Evolutionary conservation across 2,888 invertebrate species (phyloP), one percentile per base, ranked within the genome.

Genomic region (Apotomis betuletana): DNA sequence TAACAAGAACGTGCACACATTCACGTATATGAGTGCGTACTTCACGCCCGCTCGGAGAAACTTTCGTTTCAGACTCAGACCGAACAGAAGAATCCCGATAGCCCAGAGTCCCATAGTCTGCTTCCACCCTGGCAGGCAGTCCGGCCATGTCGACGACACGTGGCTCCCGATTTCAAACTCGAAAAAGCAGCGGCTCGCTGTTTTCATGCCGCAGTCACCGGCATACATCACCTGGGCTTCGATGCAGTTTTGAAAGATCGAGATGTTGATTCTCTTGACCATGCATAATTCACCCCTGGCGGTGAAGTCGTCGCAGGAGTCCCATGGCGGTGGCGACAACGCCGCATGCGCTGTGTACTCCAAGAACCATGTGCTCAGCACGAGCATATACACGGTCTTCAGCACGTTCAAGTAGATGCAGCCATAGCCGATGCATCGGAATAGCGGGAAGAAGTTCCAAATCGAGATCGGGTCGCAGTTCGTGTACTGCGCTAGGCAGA

Each of bases 381-480:
- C 87, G 73, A 87, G 80, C 5, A 85, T 74, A 70, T 88, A 87
- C 4, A 90, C 74, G 3, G 83, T 79, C 78, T 90, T 93, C 12
- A 90, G 76, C 10, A 86, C 54, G 36, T 87, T 80, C 36, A 89
- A 76, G 77, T 82, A 89, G 55, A 88, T 79, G 49, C 85, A 80
- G 10, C 85, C 89, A 68, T 86, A 89, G 49, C 90, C 90, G 62
- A 89, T 79, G 57, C 88, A 81, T 9, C 85, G 85, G 41, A 92
- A 86, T 41, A 92, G 75, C 2, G 92, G 92, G 67, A 87, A 89
- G 74, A 85, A 91, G 74, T 92, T 82, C 91, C 91, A 93, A 81
- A 88, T 83, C 12, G 86, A 80, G 63, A 91, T 78, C 27, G 85
- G 78, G 77, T 85, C 81, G 74, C 86, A 85, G 75, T 90, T 90